A percentile compares a stretch with the other conserved stretches of the same genome.
Evolutionary conservation across 2,797 vertebrate species (phyloP).

Genomic region (Nannoperca australis): DNA sequence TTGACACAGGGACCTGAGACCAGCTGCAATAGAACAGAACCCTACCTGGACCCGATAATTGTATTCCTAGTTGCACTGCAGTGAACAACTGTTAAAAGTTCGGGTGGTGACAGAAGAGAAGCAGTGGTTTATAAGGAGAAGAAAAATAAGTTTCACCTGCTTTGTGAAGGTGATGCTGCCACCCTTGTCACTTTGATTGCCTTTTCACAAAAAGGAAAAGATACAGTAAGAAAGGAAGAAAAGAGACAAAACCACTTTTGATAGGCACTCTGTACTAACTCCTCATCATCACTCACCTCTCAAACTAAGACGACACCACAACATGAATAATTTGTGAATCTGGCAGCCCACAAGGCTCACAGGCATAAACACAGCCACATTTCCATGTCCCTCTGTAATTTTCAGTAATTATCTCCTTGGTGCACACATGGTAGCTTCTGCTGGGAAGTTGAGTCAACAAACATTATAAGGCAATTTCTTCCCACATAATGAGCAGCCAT

Average conservation of each 20-base stretch:
- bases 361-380: constrained; percentile 60
- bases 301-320: constrained; percentile 49
- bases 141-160: constrained; percentile 21
- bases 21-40: not conserved
- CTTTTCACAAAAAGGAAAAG: constrained; percentile 8
- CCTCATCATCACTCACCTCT: constrained; percentile 49
- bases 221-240: constrained; percentile 19
- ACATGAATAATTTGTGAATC: constrained; percentile 70
- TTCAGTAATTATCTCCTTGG: constrained; percentile 74
- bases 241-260: constrained; percentile 43
- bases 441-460: constrained; percentile 65
- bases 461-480: constrained; percentile 61
- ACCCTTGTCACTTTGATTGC: constrained; percentile 31
- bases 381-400: constrained; percentile 64
- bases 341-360: constrained; percentile 61
- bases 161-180: constrained; percentile 29
- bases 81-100: constrained; percentile 3
- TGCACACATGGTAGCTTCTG: constrained; percentile 40
- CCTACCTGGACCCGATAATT: not conserved
- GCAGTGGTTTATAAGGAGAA: not conserved
- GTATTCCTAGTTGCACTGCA: not conserved
- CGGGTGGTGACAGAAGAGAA: constrained; percentile 20
- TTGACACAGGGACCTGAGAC: constrained; percentile 9
- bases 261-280: constrained; percentile 35
- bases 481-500: constrained; percentile 61